Conservation (phyloP, 1,140 invertebrate genomes). For the Arion vulgaris region DNA sequence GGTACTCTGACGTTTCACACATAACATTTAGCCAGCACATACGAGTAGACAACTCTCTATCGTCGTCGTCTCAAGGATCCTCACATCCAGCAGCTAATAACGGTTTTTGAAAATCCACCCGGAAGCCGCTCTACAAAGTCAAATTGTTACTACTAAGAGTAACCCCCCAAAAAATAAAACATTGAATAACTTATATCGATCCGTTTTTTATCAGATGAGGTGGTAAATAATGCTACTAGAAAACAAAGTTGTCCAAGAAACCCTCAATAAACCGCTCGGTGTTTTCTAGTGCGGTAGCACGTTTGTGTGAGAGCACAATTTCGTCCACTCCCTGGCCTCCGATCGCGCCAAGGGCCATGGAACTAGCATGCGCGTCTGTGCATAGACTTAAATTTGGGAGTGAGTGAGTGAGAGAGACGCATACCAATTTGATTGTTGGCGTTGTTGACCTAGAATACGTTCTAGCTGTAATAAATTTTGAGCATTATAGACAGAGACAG, state of each 20-base stretch:
- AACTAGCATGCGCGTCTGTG: slow-evolving; percentile 14
- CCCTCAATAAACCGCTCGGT: slow-evolving; percentile 10
- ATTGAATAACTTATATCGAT: no score
- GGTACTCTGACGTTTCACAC: slow-evolving; percentile 10
- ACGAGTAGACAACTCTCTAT: background rate
- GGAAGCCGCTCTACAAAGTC: no score
- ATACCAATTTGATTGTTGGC: no score
- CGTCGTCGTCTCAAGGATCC: no score
- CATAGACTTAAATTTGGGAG: background rate
- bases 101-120: no score
- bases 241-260: background rate
- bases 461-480: no score
- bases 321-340: background rate
- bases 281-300: slow-evolving; percentile 13
- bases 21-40: background rate
- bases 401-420: background rate
- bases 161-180: no score
- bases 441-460: no score
- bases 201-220: background rate
- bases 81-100: no score
- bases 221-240: background rate
- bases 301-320: background rate
- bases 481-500: no score
- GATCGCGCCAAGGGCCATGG: slow-evolving; percentile 19
- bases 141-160: no score